These are phyloP conservation scores for Psilopsiagon aurifrons DNA, from an alignment of 2,113 vertebrate species.

Conservation along the genomic window DNA sequence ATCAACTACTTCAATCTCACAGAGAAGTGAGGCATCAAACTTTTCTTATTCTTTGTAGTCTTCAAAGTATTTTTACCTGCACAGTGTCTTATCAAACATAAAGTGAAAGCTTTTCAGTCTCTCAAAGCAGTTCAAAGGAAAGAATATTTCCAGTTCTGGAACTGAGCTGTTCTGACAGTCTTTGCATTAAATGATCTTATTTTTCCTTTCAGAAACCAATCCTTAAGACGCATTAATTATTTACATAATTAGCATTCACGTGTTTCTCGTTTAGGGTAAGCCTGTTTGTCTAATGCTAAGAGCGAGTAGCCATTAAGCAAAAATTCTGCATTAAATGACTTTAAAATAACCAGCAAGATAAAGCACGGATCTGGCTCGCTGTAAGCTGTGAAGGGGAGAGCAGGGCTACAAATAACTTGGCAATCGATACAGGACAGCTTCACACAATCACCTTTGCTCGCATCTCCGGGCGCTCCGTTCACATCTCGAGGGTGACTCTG, in stretches of 20 bases:
- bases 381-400: neutral
- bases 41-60: conserved; percentile 8
- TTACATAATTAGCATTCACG: neutral
- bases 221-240: neutral
- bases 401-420: neutral
- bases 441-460: neutral
- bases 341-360: neutral
- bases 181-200: neutral
- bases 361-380: neutral
- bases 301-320: neutral
- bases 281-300: neutral
- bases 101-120: neutral
- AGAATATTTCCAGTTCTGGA: conserved; percentile 17
- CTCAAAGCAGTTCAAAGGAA: conserved; percentile 46
- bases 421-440: neutral
- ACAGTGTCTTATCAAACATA: neutral
- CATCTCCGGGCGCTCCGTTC: neutral
- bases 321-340: neutral
- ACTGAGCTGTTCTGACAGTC: neutral
- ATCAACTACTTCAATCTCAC: neutral
- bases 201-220: neutral
- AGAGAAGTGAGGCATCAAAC: neutral
- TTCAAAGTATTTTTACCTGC: conserved; percentile 36
- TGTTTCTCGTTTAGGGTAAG: neutral
- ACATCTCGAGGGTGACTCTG: neutral